Percentiles rank a stretch among this genome's conserved stretches.
Conservation (phyloP, 2,797 vertebrate species). For the Choloepus didactylus region DNA sequence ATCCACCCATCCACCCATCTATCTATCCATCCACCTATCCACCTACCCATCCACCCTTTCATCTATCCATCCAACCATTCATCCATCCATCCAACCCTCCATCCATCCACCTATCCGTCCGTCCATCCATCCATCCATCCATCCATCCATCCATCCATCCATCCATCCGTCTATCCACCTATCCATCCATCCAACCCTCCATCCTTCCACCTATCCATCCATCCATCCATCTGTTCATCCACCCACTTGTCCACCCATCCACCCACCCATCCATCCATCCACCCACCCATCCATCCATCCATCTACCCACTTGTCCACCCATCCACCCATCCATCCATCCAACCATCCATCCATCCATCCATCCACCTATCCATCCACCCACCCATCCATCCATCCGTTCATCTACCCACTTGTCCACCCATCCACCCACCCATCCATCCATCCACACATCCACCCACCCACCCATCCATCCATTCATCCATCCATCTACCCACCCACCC, state of each 20-base stretch:
- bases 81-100: background rate
- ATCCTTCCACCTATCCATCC: background rate
- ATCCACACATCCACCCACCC: background rate
- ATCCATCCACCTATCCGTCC: background rate
- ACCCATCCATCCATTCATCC: background rate
- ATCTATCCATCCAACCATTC: rapidly evolving
- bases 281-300: background rate
- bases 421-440: too few species aligned
- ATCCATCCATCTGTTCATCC: too few species aligned
- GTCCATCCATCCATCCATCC: background rate
- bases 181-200: background rate
- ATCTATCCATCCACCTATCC: background rate
- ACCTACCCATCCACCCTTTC: background rate
- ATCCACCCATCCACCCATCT: background rate
- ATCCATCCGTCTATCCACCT: background rate
- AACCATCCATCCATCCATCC: background rate
- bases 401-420: too few species aligned
- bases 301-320: background rate
- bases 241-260: background rate
- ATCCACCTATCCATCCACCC: background rate
- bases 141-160: background rate
- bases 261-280: background rate
- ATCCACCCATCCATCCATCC: background rate
- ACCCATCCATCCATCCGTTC: background rate
- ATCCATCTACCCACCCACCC: too few species aligned